Conservation (phyloP, 2,888 invertebrate species). For the Amphiduros pacificus region DNA sequence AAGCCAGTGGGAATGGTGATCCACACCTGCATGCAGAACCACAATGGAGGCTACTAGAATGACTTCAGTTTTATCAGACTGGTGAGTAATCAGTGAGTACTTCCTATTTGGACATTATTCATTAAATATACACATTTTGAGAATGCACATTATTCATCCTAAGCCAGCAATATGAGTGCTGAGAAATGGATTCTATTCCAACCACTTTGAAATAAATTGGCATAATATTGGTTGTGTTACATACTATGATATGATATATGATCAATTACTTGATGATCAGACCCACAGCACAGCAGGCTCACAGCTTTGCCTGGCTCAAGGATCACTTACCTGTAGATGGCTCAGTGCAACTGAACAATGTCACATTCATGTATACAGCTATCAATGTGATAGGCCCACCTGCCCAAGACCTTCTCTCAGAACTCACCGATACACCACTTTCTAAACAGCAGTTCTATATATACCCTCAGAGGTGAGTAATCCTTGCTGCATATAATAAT, state of each 20-base stretch:
- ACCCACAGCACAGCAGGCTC: conserved; percentile 94
- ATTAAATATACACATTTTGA: too few species aligned
- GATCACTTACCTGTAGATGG: conserved; percentile 78
- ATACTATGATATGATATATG: too few species aligned
- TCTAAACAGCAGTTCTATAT: conserved; percentile 81
- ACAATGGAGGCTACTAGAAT: conserved; percentile 93
- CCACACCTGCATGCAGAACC: conserved; percentile 97
- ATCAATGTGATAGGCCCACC: conserved; percentile 94
- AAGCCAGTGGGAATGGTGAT: conserved; percentile 90
- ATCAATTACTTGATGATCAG: conserved; percentile 95
- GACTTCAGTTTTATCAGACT: conserved; percentile 93
- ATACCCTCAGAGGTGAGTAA: conserved; percentile 84
- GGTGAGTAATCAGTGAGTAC: conserved; percentile 78
- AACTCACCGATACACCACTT: conserved; percentile 88
- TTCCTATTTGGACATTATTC: too few species aligned
- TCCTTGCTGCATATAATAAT: too few species aligned
- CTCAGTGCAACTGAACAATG: conserved; percentile 82
- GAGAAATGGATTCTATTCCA: too few species aligned
- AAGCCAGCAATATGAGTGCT: too few species aligned
- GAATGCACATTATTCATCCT: too few species aligned
- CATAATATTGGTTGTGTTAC: too few species aligned
- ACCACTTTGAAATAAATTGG: too few species aligned
- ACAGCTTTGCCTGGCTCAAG: conserved; percentile 84
- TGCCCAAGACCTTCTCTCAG: conserved; percentile 82
- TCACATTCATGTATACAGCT: conserved; percentile 95